Base-by-base conservation (phyloP, 1,140 invertebrate species). In the Cotesia chilonis region DNA sequence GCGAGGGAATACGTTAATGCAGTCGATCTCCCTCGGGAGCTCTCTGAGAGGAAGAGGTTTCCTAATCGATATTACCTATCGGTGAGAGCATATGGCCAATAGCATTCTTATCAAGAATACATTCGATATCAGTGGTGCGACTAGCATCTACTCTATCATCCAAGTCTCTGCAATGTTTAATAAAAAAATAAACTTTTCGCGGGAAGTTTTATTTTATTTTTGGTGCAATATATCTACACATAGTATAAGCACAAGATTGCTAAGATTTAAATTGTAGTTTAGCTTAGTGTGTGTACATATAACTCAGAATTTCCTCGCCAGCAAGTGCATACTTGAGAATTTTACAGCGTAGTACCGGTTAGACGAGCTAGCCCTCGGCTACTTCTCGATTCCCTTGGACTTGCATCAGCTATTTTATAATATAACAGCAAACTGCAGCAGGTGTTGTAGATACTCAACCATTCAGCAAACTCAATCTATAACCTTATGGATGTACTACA, bases 291-390 rank as follows among this genome's bases (percentile, higher is more conserved):
- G 20, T 14, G 37, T 63, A 38, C 17, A 17, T 57, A 57, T 20
- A 57, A 57, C 63, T 37, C 63, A 65, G 63, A 51, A 47, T 47
- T 65, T 37, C 20, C 12, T 51, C 36, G 38, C 12, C 61, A 70
- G 54, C 64, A 75, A 74, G 72, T 74, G 80, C 80, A 82, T 82
- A 81, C 80, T 81, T 81, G 79, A 72, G 77, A 82, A 80, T 82
- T 82, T 82, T 82, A 82, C 73, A 74, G 75, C 63, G 74, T 76
- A 77, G 77, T 82, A 82, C 81, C 81, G 81, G 81, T 82, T 82
- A 81, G 79, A 82, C 81, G 75, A 74, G 80, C 75, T 81, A 76
- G 76, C 74, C 79, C 70, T 77, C 77, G 78, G 77, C 73, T 77
- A 68, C 73, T 64, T 75, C 72, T 51, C 68, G 79, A 80, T 80